Base-by-base conservation (phyloP, 1,140 invertebrate genomes). In the Leptinotarsa lineolata region DNA sequence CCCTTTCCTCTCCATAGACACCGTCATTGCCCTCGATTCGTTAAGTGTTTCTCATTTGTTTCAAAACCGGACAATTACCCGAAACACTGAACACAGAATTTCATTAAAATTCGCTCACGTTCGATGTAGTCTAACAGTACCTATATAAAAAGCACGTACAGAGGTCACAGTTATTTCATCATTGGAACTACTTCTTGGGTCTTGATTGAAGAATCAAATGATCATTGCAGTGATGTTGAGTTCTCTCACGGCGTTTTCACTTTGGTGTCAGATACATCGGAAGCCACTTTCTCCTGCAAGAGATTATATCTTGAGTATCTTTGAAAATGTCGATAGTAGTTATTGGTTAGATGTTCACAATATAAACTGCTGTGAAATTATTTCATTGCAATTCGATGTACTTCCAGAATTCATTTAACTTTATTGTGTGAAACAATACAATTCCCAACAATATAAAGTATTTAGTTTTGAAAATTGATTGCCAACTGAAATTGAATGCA, bases 1-100 rank as follows among this genome's bases (percentile, higher is more conserved):
- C 48, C 73, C 78, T 60, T 78, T 82, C 39, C 79, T 78, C 48
- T 82, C 81, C 79, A 81, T 80, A 64, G 80, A 77, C 54, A 79
- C 78, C n/a, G 81, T 81, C 79, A 81, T 80, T 63, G 60, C 71
- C 22, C 59, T 39, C 30, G 30, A 39, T 11, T 11, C 30, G 30
- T 39, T 11, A 67, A 70, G 54, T 16, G 39, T 45, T 20, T 21
- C 22, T 15, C 30, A 45, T 21, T 45, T 54, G 44, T 68, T 54
- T 68, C 44, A 48, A 45, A 48, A 45, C 44, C 24, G 13, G 24
- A n/a, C 22, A 67, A 44, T 39, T 45, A 39, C 22, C 18, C 65
- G 16, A 67, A 5, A 65, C 18, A 8, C 18, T 18, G 2, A 65
- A 21, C 6, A 21, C 22, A 13, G 12, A 16, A 67, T 67, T 39